Conservation (phyloP, 1,140 invertebrate genomes). For the Ylistrum balloti region DNA sequence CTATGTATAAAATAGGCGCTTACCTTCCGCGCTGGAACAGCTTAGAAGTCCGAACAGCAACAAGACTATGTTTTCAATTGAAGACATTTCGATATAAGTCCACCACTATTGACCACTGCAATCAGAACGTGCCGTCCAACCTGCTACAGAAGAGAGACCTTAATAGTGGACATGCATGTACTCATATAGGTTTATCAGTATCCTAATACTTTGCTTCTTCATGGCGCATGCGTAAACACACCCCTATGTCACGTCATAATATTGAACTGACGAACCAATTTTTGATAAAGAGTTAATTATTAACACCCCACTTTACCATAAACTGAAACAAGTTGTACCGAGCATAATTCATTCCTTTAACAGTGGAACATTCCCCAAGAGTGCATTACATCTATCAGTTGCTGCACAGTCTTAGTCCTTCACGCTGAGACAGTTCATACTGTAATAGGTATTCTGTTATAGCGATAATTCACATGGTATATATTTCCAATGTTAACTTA, state of each 20-base stretch:
- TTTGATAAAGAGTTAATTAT: neutral
- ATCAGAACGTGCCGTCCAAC: neutral
- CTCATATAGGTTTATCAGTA: neutral
- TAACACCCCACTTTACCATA: too few species aligned
- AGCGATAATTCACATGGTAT: too few species aligned
- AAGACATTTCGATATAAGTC: neutral
- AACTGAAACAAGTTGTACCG: too few species aligned
- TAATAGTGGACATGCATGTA: neutral
- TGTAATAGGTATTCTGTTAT: too few species aligned
- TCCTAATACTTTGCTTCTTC: neutral
- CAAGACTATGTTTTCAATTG: neutral
- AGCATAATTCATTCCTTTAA: too few species aligned
- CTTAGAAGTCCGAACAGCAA: neutral
- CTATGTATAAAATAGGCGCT: neutral
- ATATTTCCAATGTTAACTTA: too few species aligned
- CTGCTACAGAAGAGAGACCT: neutral
- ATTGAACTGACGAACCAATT: neutral
- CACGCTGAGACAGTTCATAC: too few species aligned
- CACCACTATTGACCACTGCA: neutral
- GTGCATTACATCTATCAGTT: too few species aligned
- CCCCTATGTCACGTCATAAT: neutral
- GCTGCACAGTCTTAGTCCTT: too few species aligned
- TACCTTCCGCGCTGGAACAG: neutral
- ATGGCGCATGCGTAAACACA: neutral
- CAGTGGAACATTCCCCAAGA: too few species aligned